phyloP scores from a whole-genome alignment of 1,140 invertebrate genomes.

The Drosophila busckii region DNA sequence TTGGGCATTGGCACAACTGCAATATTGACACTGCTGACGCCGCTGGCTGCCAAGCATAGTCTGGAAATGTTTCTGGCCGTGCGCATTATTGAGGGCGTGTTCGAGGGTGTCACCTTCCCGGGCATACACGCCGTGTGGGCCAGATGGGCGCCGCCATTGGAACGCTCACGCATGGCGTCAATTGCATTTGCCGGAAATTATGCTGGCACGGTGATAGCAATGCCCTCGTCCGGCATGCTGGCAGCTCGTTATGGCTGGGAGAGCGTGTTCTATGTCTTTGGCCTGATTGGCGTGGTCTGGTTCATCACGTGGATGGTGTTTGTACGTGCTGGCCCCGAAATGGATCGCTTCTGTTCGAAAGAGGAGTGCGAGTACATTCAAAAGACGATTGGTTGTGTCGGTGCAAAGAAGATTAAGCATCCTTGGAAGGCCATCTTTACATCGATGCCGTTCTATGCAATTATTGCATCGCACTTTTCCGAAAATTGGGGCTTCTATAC shows the following conservation, averaged over 20 bases:
- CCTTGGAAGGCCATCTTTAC: conserved; percentile 91
- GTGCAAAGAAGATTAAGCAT: conserved; percentile 80
- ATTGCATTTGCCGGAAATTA: conserved; percentile 91
- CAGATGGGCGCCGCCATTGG: conserved; percentile 91
- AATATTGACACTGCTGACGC: conserved; percentile 90
- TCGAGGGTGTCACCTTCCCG: conserved; percentile 95
- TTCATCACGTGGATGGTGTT: conserved; percentile 85
- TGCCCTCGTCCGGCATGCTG: conserved; percentile 87
- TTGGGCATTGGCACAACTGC: conserved; percentile 89
- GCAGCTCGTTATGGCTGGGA: conserved; percentile 89
- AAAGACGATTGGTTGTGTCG: conserved; percentile 69
- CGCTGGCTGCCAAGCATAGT: conserved; percentile 86
- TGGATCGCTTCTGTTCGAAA: conserved; percentile 86
- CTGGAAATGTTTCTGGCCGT: conserved; percentile 86
- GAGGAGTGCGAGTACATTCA: conserved; percentile 89
- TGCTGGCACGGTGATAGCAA: conserved; percentile 89
- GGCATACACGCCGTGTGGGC: conserved; percentile 93
- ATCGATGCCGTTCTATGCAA: conserved; percentile 93
- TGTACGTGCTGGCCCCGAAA: conserved; percentile 87
- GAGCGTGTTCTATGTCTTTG: conserved; percentile 93
- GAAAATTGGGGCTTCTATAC: conserved; percentile 99
- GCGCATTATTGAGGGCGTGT: conserved; percentile 91
- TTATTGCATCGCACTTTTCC: conserved; percentile 93
- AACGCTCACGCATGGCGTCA: conserved; percentile 88
- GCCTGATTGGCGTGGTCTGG: conserved; percentile 86